Percentiles rank a stretch among this genome's conserved stretches.
Conservation (phyloP, 30 jellyfish, hydroid and myxozoan genomes). For the Phacellophora camtschatica region DNA sequence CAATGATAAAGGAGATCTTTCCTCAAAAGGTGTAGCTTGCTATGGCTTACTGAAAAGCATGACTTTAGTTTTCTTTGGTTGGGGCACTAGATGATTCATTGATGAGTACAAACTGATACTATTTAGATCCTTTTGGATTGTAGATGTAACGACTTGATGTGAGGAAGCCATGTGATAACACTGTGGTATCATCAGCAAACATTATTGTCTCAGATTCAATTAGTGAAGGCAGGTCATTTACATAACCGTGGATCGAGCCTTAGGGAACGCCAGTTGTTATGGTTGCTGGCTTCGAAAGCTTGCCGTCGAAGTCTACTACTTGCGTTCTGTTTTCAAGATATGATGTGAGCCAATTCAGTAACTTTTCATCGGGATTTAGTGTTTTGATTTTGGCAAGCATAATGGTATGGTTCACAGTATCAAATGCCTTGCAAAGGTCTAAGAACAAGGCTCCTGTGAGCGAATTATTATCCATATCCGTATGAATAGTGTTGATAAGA, state of each 20-base stretch:
- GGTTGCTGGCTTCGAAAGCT: neutral
- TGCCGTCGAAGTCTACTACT: neutral
- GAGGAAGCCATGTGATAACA: neutral
- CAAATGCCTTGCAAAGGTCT: too few species aligned
- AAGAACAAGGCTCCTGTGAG: too few species aligned
- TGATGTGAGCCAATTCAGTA: constrained; percentile 1
- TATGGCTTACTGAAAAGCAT: neutral
- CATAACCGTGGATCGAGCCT: neutral
- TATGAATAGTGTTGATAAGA: too few species aligned
- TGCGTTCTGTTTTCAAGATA: neutral
- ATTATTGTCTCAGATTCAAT: too few species aligned
- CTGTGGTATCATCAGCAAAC: too few species aligned
- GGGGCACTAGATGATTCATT: constrained; percentile 2
- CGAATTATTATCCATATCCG: too few species aligned
- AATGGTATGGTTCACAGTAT: neutral
- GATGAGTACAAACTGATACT: neutral
- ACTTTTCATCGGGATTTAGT: neutral
- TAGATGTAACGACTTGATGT: neutral
- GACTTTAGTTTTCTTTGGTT: neutral
- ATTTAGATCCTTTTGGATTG: constrained; percentile 4
- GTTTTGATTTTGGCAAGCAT: neutral
- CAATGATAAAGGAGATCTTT: neutral
- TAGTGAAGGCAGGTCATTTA: too few species aligned
- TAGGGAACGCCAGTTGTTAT: neutral
- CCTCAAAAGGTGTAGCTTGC: neutral